Evolutionary conservation across 2,113 vertebrate species (phyloP).

Genomic region (Rhinolophus sinicus): DNA sequence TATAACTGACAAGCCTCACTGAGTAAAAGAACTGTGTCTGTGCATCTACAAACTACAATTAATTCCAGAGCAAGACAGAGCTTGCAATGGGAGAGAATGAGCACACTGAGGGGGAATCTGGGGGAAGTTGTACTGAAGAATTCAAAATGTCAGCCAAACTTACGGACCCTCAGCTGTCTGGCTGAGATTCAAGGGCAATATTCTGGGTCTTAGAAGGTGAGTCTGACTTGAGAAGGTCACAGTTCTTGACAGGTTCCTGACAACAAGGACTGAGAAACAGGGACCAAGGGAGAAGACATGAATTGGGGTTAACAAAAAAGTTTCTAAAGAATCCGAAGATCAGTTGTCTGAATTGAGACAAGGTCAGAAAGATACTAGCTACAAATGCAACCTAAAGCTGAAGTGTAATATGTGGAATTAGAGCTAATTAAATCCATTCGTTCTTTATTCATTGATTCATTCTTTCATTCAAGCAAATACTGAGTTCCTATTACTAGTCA

Average conservation of each 20-base stretch:
- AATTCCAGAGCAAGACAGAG: not conserved
- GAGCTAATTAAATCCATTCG: constrained; percentile 28
- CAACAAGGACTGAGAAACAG: not conserved
- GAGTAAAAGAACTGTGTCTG: not conserved
- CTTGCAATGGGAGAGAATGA: not conserved
- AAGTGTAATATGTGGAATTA: constrained; percentile 14
- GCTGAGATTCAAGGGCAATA: not conserved
- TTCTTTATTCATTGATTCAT: not conserved
- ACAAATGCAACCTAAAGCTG: not conserved
- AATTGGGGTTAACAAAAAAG: not conserved
- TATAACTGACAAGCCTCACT: not conserved
- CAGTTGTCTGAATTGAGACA: not conserved
- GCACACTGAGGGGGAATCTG: not conserved
- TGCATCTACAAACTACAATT: not conserved
- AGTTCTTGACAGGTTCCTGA: not conserved
- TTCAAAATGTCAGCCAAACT: not conserved
- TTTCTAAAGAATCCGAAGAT: not conserved
- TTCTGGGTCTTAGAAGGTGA: not conserved
- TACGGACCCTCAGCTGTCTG: not conserved
- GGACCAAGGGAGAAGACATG: not conserved
- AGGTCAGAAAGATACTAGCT: not conserved
- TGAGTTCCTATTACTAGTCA: not conserved
- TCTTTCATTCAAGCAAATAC: constrained; percentile 34
- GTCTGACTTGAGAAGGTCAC: not conserved
- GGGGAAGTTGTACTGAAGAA: not conserved